Evolutionary conservation across 2,888 invertebrate genomes (phyloP), one percentile per base, ranked within the genome.

Genomic region (Rapana venosa): DNA sequence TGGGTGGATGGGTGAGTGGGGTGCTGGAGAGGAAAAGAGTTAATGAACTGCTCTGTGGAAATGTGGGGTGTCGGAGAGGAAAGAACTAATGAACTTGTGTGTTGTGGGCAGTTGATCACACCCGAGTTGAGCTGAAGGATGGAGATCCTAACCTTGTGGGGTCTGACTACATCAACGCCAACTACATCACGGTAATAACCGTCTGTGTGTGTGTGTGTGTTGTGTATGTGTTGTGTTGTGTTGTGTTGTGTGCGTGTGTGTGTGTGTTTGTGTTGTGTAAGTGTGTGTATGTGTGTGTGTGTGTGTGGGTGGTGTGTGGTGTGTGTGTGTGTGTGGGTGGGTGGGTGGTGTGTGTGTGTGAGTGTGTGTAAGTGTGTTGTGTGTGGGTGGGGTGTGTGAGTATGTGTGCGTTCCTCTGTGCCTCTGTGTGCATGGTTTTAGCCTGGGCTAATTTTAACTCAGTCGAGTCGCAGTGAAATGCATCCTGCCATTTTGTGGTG

Each of bases 161-260:
- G 87, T 94, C 98, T 32, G 99, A 99, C 96, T 99, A 99, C 95
- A 99, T 99, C 92, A 99, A 99, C 96, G 99, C 99, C 91, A 99
- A 99, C 96, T 98, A 98, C 95, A 99, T 99, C 94, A 97, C 94
- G 85, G 96, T 96, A 92, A 94, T 95, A 22, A 26, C 30, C n/a
- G 74, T 74, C 1, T 74, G 22, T 74, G n/a, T 83, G 30, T 79
- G 79, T 74, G 11, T 77, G 74, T 58, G 20, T 88, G 83, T 13
- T 47, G 2, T 47, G 47, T 47, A 2, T 47, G 66, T 47, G 66
- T 13, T 2, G 17, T 66, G 2, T 2, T 66, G 66, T 66, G 66
- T 66, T 66, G 66, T 66, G 66, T n/a, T 66, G 26, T 66, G 66
- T 66, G 66, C 13, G 66, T 66, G 66, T 66, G 66, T 66, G 66